Percentiles rank a stretch among this genome's conserved stretches.
These are phyloP conservation scores for Eristalis intricaria DNA, from an alignment of 2,888 invertebrate genomes.

Conservation along the genomic window DNA sequence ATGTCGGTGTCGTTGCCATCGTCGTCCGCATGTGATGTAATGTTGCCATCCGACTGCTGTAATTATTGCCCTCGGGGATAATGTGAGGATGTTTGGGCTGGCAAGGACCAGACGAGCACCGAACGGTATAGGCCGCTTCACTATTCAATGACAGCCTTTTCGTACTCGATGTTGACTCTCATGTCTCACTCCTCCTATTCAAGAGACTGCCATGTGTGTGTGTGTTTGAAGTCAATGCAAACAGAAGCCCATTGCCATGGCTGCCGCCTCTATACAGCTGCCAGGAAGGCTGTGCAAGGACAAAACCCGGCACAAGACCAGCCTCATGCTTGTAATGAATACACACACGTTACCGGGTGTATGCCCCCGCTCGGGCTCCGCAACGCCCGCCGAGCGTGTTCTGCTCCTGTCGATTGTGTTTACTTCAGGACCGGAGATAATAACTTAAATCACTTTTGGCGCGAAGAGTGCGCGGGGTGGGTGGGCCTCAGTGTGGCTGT, in stretches of 20 bases:
- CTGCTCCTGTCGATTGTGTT: constrained; percentile 66
- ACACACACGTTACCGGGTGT: constrained; percentile 7
- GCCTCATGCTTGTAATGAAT: constrained; percentile 44
- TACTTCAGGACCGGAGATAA: constrained; percentile 69
- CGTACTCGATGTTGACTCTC: constrained; percentile 63
- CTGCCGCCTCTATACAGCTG: constrained; percentile 1
- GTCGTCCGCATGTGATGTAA: constrained; percentile 54
- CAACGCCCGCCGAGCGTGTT: neutral
- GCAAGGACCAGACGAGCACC: constrained; percentile 28
- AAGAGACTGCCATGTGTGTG: neutral
- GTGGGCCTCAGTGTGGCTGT: neutral
- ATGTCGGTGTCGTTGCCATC: constrained; percentile 23
- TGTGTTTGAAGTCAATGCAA: constrained; percentile 56
- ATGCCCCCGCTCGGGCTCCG: neutral
- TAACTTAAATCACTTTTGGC: constrained; percentile 70
- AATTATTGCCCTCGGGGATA: constrained; percentile 69
- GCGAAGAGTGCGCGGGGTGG: constrained; percentile 7
- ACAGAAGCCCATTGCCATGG: constrained; percentile 37
- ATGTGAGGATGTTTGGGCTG: constrained; percentile 46
- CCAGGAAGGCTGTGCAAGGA: constrained; percentile 36
- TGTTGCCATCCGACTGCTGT: constrained; percentile 60
- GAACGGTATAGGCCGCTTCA: neutral
- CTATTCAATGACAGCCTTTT: constrained; percentile 51
- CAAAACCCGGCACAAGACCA: constrained; percentile 27
- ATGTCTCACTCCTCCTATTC: constrained; percentile 25